Base-by-base conservation (phyloP, 1,140 invertebrate genomes). In the Lepidurus apus region DNA sequence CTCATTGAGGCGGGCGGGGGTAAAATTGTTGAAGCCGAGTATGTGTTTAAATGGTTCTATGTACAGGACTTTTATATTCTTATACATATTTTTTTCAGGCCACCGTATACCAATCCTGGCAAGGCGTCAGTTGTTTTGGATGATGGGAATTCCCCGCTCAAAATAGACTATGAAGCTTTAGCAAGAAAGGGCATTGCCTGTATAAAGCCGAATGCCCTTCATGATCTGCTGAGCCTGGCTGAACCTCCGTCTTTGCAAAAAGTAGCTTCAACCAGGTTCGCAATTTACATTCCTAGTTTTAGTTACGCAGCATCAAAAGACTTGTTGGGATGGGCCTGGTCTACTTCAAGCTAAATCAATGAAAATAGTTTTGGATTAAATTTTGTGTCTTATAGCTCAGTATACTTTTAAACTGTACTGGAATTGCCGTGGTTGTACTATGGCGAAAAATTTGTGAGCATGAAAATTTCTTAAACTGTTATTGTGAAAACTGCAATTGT, bases 1-100 rank as follows among this genome's bases (percentile, higher is more conserved):
- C 87, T 95, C 0, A 87, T 95, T 43, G 84, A 88, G 65, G 92
- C 92, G 6, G 93, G 93, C 1, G 91, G 89, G 6, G 93, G 92
- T 8, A 82, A 81, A 10, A 89, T 93, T 9, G 81, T 92, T 1
- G 87, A 90, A 80, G 86, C 87, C 26, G 87, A 85, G 87, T 88
- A 83, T 80, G 79, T 80, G 13, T 6, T 8, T 17, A 42, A 4
- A n/a, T 17, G 7, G 13, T 65, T 65, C 4, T 21, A 7, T 13
- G 53, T 65, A 65, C 6, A 7, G 6, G 53, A 65, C 53, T n/a
- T 7, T 17, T 65, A 65, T n/a, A 47, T 10, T 65, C 1, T 17
- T 1, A n/a, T 65, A 6, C 21, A 13, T 7, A 21, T 11, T 21
- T 65, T 17, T 65, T 7, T 7, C 53, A 65, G 53, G 53, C 53